Evolutionary conservation across 2,113 vertebrate genomes (phyloP), one percentile per base, ranked within the genome.

Genomic region (Clupea harengus): DNA sequence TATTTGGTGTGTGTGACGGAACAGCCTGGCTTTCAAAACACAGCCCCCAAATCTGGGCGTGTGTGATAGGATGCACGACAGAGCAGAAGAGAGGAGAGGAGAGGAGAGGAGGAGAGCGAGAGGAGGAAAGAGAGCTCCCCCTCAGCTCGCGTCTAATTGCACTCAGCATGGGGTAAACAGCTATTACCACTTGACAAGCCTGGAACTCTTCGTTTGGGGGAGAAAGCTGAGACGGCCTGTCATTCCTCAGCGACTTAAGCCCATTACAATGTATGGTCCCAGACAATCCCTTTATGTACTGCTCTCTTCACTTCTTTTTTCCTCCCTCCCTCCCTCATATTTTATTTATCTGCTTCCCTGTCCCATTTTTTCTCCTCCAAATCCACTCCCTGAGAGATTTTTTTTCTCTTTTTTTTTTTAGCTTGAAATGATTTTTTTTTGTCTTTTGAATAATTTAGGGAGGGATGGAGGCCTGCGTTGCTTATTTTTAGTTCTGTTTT

Each of bases 391-490:
- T 86, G 44, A 17, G 18, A 9, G 3, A 22, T 84, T 91, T 91
- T 83, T 93, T 92, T 54, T 78, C 81, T 83, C 84, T 87, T 84
- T 93, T 92, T 54, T 78, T 82, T 83, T 85, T 87, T 60, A 83
- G 81, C 89, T 54, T 75, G 25, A 32, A 78, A 78, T 78, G 2
- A 78, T 78, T 78, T 18, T 78, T 78, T 78, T 32, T 78, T 78
- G 7, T 25, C 7, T 44, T 92, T 93, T 95, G 91, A 96, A 95
- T 95, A 94, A 95, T 95, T 95, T 93, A 95, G 91, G 88, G 93
- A 91, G 91, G 88, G 93, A 89, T 92, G 92, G 92, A 92, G 72
- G 72, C 72, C 72, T 3, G 28, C 32, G 28, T 92, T 94, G 90
- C 92, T 93, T 95, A 94, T 95, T 95, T 95, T 93, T 92, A 94